phyloP scores from a whole-genome alignment of 2,797 vertebrate species.

The Lerista edwardsae region DNA sequence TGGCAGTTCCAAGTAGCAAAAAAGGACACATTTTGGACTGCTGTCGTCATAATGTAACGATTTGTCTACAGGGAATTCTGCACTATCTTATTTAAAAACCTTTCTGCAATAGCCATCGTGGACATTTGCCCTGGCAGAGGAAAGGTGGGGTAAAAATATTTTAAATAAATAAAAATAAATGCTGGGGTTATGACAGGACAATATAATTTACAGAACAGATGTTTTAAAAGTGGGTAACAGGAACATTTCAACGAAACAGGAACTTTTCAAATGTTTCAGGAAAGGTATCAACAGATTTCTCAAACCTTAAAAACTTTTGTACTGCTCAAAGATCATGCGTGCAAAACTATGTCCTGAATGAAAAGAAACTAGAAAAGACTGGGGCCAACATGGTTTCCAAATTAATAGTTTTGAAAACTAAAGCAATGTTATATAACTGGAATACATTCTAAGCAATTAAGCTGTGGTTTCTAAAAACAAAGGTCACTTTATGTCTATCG shows the following conservation, averaged over 20 bases:
- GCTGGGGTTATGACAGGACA: conserved; percentile 57
- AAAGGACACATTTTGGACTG: conserved; percentile 23
- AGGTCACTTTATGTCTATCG: background rate
- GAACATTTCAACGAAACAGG: too few species aligned
- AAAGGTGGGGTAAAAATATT: too few species aligned
- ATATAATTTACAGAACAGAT: background rate
- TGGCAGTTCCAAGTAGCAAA: accelerated
- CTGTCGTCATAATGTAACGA: conserved; percentile 28
- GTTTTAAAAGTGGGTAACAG: background rate
- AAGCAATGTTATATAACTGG: background rate
- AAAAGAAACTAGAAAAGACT: background rate
- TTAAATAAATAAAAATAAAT: too few species aligned
- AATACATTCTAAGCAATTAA: too few species aligned
- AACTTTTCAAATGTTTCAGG: background rate
- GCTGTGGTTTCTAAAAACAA: background rate
- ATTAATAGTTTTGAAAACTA: background rate
- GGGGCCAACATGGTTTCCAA: background rate
- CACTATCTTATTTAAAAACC: conserved; percentile 57
- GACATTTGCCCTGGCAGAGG: too few species aligned
- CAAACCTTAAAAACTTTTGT: background rate
- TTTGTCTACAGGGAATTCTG: conserved; percentile 29
- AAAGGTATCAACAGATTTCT: background rate
- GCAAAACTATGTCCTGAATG: background rate
- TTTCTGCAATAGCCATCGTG: conserved; percentile 46
- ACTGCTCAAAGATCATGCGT: too few species aligned